These are phyloP conservation scores for Venustaconcha ellipsiformis DNA, from an alignment of 1,140 invertebrate genomes.

Conservation along the genomic window DNA sequence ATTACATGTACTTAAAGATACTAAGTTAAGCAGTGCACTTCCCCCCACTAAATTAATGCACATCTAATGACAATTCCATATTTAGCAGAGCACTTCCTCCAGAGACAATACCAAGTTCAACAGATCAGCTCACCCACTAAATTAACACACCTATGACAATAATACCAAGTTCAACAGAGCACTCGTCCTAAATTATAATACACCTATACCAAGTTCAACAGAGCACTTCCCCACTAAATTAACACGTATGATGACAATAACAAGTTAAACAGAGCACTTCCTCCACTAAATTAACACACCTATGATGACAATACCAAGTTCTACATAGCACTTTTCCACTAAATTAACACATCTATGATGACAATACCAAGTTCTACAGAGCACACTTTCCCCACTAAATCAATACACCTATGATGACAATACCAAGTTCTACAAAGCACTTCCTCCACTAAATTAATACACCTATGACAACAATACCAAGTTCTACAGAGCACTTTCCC, in stretches of 20 bases:
- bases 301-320: slow-evolving; percentile 89
- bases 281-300: slow-evolving; percentile 73
- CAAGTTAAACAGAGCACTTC: too few relatives aligned
- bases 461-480: slow-evolving; percentile 69
- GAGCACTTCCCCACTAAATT: too few relatives aligned
- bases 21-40: slow-evolving; percentile 92
- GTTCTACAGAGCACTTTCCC: too few relatives aligned
- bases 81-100: slow-evolving; percentile 94
- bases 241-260: too few relatives aligned
- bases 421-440: slow-evolving; percentile 92
- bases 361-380: too few relatives aligned
- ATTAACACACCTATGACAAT: too few relatives aligned
- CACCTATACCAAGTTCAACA: too few relatives aligned
- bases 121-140: too few relatives aligned
- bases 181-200: too few relatives aligned
- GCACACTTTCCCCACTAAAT: too few relatives aligned
- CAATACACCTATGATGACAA: slow-evolving; percentile 78
- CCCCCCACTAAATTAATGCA: slow-evolving; percentile 92
- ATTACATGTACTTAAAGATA: slow-evolving; percentile 77
- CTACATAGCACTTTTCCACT: slow-evolving; percentile 91
- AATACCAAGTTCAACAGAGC: too few relatives aligned
- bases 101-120: slow-evolving; percentile 65
- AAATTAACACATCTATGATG: slow-evolving; percentile 65
- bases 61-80: slow-evolving; percentile 59
- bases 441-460: slow-evolving; percentile 91